Base-by-base conservation (phyloP, 1,140 invertebrate genomes). In the Drosophila sp. region DNA sequence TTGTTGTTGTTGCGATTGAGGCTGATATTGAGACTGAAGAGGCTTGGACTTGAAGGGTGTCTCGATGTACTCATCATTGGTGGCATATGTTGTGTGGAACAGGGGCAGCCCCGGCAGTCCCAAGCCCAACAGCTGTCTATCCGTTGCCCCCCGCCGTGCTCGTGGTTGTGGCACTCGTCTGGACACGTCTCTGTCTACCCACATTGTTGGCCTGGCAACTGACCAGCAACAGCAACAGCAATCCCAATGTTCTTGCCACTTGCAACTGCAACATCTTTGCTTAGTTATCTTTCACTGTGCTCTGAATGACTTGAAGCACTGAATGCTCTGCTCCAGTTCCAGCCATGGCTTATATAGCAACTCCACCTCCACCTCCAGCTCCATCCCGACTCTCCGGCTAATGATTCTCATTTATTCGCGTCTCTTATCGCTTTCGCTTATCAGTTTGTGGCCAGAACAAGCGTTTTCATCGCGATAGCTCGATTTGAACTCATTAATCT, bases 391-490 rank as follows among this genome's bases (percentile, higher is more conserved):
- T 8, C 21, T 21, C 4, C 11, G 9, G 62, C 78, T 80, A 80
- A 80, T 80, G 78, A 80, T 66, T 40, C 21, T 14, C 74, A 66
- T 80, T 74, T 75, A 66, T 82, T 57, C 46, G 48, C 1, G 34
- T 6, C 38, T 75, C 77, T 78, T 80, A 80, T 80, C 77, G 71
- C 41, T 2, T 7, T 6, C 27, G 56, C 71, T 82, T 83, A 83
- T 82, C 79, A 72, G 73, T 72, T 72, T 29, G 38, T 21, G 21
- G 43, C 7, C 29, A 25, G 34, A 51, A 50, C 54, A 51, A 51
- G 43, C 76, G 61, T 58, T 79, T 79, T 79, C 76, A 79, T 80
- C 80, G 80, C 76, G 79, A 83, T 83, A 54, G 41, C 51, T 25
- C 16, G 7, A 38, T 41, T 48, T 66, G 76, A 61, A 58, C 29